A percentile compares a stretch with the other conserved stretches of the same genome.
Conservation (phyloP, 2,888 invertebrate genomes). For the Zygothrica quintamaculata region DNA sequence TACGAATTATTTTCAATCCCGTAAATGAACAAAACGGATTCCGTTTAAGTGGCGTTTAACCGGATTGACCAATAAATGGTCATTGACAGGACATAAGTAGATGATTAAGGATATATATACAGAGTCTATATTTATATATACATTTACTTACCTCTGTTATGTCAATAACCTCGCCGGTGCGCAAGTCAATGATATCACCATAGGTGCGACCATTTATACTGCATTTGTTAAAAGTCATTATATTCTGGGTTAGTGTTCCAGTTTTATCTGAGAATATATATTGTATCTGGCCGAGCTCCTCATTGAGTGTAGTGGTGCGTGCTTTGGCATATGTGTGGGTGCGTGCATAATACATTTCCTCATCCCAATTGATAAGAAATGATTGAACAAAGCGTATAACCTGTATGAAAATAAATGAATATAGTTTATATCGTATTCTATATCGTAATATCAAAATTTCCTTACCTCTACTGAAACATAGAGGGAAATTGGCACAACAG, state of each 20-base stretch:
- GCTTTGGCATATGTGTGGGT: slow-evolving; percentile 96
- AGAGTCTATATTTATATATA: background rate
- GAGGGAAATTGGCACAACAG: slow-evolving; percentile 99
- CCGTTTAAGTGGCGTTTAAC: background rate
- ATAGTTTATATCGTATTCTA: background rate
- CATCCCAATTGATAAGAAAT: slow-evolving; percentile 99
- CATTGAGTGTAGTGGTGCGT: slow-evolving; percentile 98
- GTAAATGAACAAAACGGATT: slow-evolving; percentile 4
- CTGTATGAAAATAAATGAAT: slow-evolving; percentile 82
- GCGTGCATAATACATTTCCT: slow-evolving; percentile 97
- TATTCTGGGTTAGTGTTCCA: slow-evolving; percentile 99
- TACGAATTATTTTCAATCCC: background rate
- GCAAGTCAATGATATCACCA: slow-evolving; percentile 95
- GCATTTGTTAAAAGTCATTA: slow-evolving; percentile 99
- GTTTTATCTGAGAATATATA: slow-evolving; percentile 99
- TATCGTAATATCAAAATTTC: background rate
- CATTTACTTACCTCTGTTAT: slow-evolving; percentile 90
- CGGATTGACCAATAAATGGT: slow-evolving; percentile 8
- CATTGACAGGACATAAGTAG: background rate
- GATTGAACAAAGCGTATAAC: slow-evolving; percentile 99
- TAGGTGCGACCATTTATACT: slow-evolving; percentile 96
- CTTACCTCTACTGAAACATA: slow-evolving; percentile 96
- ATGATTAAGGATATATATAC: background rate
- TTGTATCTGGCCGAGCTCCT: slow-evolving; percentile 99
- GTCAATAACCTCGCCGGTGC: slow-evolving; percentile 94